Evolutionary conservation across 1,140 invertebrate genomes (phyloP).

Genomic region (Galendromus occidentalis): DNA sequence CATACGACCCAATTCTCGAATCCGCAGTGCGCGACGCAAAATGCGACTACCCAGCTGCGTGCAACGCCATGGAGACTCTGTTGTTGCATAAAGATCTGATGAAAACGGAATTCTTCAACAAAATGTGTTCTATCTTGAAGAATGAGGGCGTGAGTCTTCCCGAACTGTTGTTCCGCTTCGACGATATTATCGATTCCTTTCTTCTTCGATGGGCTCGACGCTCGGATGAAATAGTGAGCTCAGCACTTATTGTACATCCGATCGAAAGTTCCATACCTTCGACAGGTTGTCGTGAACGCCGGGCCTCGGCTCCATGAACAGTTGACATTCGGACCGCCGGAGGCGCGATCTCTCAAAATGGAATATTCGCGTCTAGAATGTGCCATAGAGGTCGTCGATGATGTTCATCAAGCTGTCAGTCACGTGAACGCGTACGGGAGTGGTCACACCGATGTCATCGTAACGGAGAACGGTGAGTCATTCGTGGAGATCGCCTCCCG

Average conservation of each 20-base stretch:
- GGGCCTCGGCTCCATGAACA: conserved; percentile 55
- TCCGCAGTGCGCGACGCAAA: conserved; percentile 66
- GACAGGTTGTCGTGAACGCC: conserved; percentile 58
- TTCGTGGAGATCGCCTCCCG: not conserved
- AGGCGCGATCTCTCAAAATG: conserved; percentile 62
- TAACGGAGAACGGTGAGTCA: conserved; percentile 56
- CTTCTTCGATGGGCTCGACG: too few relatives aligned
- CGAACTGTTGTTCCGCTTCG: too few relatives aligned
- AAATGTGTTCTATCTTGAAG: conserved; percentile 75
- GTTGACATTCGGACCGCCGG: conserved; percentile 77
- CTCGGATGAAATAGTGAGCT: too few relatives aligned
- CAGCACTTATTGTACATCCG: too few relatives aligned
- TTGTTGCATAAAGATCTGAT: conserved; percentile 71
- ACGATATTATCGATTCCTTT: too few relatives aligned
- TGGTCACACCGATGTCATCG: conserved; percentile 86
- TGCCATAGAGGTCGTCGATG: conserved; percentile 76
- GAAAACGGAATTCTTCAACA: conserved; percentile 48
- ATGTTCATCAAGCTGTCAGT: conserved; percentile 64
- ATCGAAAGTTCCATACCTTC: not conserved
- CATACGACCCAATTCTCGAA: too few relatives aligned
- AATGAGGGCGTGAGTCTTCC: conserved; percentile 63
- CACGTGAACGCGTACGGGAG: conserved; percentile 92
- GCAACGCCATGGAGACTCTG: conserved; percentile 95
- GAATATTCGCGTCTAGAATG: conserved; percentile 86
- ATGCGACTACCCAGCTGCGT: conserved; percentile 95